A percentile compares a stretch with the other conserved stretches of the same genome.
Conservation (phyloP, 2,113 vertebrate species). For the Pedetes capensis region DNA sequence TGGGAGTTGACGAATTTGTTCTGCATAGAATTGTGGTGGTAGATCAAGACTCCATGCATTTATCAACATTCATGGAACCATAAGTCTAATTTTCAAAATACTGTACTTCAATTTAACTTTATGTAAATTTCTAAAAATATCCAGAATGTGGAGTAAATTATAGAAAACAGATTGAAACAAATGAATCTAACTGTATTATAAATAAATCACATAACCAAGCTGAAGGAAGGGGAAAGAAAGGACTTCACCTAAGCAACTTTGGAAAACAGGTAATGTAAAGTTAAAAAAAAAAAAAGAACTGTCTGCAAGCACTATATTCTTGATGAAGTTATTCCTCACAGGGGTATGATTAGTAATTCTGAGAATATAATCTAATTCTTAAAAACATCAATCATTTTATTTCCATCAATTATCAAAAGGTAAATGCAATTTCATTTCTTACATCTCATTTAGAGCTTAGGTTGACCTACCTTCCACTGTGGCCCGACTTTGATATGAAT, state of each 20-base stretch:
- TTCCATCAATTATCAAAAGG: background rate
- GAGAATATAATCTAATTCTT: background rate
- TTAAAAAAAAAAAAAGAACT: background rate
- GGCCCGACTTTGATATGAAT: slow-evolving; percentile 95
- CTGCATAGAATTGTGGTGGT: background rate
- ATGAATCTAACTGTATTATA: background rate
- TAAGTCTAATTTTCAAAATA: background rate
- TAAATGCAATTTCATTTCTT: background rate
- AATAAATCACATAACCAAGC: background rate
- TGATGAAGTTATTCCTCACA: background rate
- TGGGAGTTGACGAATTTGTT: background rate
- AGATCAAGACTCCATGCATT: background rate
- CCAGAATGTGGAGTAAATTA: background rate
- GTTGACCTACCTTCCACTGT: slow-evolving; percentile 91
- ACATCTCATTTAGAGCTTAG: background rate
- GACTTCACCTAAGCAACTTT: background rate
- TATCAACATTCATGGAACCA: background rate
- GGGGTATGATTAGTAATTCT: background rate
- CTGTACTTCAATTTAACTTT: background rate
- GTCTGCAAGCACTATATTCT: background rate
- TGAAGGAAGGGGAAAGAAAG: background rate
- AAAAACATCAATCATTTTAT: background rate
- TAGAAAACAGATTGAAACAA: background rate
- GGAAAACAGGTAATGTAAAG: background rate
- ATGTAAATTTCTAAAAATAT: background rate